Evolutionary conservation across 2,888 invertebrate genomes (phyloP).

Genomic region (Diachrysia chrysitis): DNA sequence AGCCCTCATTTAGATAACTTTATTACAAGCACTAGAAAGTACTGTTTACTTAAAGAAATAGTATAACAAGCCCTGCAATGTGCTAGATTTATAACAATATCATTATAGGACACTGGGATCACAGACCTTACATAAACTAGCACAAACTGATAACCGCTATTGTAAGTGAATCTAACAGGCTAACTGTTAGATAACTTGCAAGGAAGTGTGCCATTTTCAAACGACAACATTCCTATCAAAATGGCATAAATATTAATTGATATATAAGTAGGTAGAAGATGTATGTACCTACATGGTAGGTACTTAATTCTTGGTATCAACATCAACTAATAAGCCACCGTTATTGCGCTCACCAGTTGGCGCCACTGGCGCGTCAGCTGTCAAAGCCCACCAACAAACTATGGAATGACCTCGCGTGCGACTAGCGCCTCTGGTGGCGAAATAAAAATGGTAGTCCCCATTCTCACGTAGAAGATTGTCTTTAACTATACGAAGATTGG

Average conservation of each 20-base stretch:
- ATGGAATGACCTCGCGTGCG: too few species aligned
- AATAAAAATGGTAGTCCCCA: too few species aligned
- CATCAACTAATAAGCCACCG: too few species aligned
- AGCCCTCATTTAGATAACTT: too few species aligned
- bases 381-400: too few species aligned
- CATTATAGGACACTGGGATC: slow-evolving; percentile 39
- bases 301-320: background rate
- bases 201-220: slow-evolving; percentile 32
- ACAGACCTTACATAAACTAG: slow-evolving; percentile 44
- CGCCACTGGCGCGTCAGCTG: too few species aligned
- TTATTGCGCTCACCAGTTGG: too few species aligned
- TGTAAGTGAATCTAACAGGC: slow-evolving; percentile 27
- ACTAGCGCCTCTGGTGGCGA: too few species aligned
- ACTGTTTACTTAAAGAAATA: background rate
- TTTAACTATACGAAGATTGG: too few species aligned
- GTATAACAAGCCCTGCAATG: slow-evolving; percentile 10
- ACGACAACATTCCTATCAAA: background rate
- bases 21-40: too few species aligned
- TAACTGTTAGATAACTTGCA: slow-evolving; percentile 12
- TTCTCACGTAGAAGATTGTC: too few species aligned
- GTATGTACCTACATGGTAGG: too few species aligned
- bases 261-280: background rate
- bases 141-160: slow-evolving; percentile 30
- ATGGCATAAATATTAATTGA: background rate
- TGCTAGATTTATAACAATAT: slow-evolving; percentile 32